These are phyloP conservation scores for Lanius collurio DNA, from an alignment of 2,113 vertebrate genomes.

Conservation along the genomic window DNA sequence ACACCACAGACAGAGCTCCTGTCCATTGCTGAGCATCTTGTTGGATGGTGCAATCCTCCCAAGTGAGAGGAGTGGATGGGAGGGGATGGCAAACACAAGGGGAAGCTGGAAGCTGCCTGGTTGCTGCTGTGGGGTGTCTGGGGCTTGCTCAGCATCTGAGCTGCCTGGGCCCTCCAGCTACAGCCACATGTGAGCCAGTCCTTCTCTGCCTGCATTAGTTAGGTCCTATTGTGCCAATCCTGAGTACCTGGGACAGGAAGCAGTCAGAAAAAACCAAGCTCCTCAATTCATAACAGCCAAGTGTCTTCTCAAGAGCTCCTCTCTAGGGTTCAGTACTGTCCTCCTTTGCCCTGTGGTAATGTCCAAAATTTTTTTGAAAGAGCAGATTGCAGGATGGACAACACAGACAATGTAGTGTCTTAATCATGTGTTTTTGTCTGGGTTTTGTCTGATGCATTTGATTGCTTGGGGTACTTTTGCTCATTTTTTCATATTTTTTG, in stretches of 20 bases:
- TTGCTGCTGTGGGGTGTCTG: background rate
- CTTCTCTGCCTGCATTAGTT: background rate
- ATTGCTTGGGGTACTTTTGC: background rate
- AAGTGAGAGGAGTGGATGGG: background rate
- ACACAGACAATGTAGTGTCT: fast-evolving
- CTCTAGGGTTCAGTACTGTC: background rate
- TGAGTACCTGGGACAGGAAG: background rate
- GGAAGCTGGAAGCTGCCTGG: background rate
- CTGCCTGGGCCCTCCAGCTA: background rate
- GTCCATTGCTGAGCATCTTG: background rate
- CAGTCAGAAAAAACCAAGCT: background rate
- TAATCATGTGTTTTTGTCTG: background rate
- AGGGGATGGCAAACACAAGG: background rate
- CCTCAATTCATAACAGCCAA: background rate
- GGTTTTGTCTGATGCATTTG: background rate
- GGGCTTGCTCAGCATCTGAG: background rate
- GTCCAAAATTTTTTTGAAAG: background rate
- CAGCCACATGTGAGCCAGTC: background rate
- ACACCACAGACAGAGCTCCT: background rate
- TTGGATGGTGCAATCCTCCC: background rate
- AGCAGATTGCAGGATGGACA: background rate
- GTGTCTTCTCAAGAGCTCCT: background rate
- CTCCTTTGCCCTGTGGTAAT: background rate
- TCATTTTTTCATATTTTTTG: background rate
- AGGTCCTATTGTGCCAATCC: background rate